Evolutionary conservation across 1,140 invertebrate species (phyloP), one percentile per base, ranked within the genome.

Genomic region (Anoplophora glabripennis): DNA sequence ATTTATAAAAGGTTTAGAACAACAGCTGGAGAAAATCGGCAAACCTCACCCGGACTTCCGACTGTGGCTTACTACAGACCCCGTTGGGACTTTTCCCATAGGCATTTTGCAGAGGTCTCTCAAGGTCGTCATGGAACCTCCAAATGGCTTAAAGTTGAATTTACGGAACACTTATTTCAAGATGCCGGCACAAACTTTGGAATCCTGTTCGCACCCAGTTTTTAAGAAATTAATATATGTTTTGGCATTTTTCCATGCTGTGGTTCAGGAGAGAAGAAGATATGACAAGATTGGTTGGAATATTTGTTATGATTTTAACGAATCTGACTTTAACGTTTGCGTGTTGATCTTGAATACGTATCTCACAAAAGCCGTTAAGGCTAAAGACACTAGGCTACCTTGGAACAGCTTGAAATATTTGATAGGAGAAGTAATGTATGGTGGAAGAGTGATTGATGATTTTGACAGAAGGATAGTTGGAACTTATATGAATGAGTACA

Each of bases 221-320:
- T 94, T 88, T 75, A 87, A 88, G 65, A 80, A 89, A 28, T 75
- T 95, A 0, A 80, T 94, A 36, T 94, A 91, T 71, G 89, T 92
- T 1, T 76, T 95, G 7, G 89, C 89, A 0, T 95, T 94, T 78
- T 95, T 94, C 77, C 92, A 95, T 73, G 92, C 90, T 18, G 91
- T 94, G 2, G 86, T 95, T 10, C 89, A 90, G 79, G 93, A 95
- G 75, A 83, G 93, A 42, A 83, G 90, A 66, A 94, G 93, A 75
- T 96, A 94, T 72, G 90, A 89, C 66, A 95, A 95, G 78, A 89
- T 94, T 53, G 93, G 93, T 1, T 95, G 93, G 93, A 96, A 96
- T 71, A 91, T 95, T 57, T 83, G 81, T 40, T 96, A 95, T 71
- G 92, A 96, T 78, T 96, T 95, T 74, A 94, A 92, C 70, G 91